These are phyloP conservation scores for Rhopalosiphum maidis DNA, from an alignment of 1,140 invertebrate species.

Conservation along the genomic window DNA sequence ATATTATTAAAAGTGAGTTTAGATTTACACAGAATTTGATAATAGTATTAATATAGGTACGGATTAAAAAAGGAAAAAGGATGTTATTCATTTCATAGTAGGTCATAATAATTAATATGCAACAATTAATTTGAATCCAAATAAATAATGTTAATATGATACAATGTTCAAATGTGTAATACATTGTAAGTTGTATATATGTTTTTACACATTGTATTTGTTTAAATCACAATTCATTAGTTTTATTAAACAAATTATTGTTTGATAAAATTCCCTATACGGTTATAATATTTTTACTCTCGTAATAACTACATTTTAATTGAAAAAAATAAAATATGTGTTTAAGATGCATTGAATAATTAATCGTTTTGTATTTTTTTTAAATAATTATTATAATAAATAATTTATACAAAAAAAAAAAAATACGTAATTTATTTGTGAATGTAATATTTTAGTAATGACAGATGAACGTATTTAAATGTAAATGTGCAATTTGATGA, in stretches of 20 bases:
- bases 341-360: not conserved
- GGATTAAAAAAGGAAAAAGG: not conserved
- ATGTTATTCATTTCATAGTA: not conserved
- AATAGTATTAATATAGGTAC: no score
- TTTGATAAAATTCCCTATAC: no score
- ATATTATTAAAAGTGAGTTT: not conserved
- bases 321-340: not conserved
- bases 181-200: no score
- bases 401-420: not conserved
- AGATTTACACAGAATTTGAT: not conserved
- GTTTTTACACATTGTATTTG: no score
- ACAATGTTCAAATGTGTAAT: no score
- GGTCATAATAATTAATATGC: not conserved
- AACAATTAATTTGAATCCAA: not conserved
- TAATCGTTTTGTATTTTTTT: not conserved
- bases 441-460: not conserved
- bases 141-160: not conserved
- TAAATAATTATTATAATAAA: not conserved
- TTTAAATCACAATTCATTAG: no score
- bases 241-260: no score
- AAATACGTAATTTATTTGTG: not conserved
- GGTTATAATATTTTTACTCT: no score
- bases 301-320: no score
- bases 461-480: constrained; percentile 1
- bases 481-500: not conserved